phyloP scores from a whole-genome alignment of 1,140 invertebrate genomes.

The Hermatobates lingyangjiaoensis region DNA sequence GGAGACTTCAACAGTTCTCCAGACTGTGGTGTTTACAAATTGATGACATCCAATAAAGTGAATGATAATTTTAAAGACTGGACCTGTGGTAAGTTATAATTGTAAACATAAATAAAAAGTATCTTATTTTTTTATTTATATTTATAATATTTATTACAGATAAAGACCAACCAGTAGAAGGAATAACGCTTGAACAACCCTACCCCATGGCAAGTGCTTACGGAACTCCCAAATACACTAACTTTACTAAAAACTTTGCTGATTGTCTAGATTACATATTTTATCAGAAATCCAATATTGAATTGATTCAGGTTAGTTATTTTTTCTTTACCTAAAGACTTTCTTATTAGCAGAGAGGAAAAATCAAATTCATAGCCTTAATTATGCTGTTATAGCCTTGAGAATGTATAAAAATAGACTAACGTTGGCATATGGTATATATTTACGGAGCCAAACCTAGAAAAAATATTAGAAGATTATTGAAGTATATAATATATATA shows the following conservation, averaged over 20 bases:
- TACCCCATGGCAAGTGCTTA: conserved; percentile 47
- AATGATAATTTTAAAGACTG: conserved; percentile 45
- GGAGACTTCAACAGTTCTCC: conserved; percentile 78
- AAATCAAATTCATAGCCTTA: too few species aligned
- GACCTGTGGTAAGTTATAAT: conserved; percentile 48
- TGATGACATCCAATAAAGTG: conserved; percentile 45
- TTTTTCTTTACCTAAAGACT: too few species aligned
- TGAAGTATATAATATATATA: too few species aligned
- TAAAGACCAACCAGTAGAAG: conserved; percentile 36
- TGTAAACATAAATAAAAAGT: not conserved
- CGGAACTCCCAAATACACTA: conserved; percentile 61
- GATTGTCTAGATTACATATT: conserved; percentile 88
- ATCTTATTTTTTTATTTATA: not conserved
- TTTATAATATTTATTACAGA: conserved; percentile 29
- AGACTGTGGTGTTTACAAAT: conserved; percentile 53
- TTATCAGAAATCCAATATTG: conserved; percentile 44
- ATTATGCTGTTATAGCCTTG: too few species aligned
- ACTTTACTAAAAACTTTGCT: conserved; percentile 62
- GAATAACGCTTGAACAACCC: conserved; percentile 39
- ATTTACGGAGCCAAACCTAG: too few species aligned
- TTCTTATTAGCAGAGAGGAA: too few species aligned
- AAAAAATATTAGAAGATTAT: too few species aligned
- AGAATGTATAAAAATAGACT: too few species aligned
- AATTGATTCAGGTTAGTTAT: conserved; percentile 34
- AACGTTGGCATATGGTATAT: too few species aligned